These are phyloP conservation scores for Stegostoma tigrinum DNA, from an alignment of 2,113 vertebrate genomes.

Conservation along the genomic window DNA sequence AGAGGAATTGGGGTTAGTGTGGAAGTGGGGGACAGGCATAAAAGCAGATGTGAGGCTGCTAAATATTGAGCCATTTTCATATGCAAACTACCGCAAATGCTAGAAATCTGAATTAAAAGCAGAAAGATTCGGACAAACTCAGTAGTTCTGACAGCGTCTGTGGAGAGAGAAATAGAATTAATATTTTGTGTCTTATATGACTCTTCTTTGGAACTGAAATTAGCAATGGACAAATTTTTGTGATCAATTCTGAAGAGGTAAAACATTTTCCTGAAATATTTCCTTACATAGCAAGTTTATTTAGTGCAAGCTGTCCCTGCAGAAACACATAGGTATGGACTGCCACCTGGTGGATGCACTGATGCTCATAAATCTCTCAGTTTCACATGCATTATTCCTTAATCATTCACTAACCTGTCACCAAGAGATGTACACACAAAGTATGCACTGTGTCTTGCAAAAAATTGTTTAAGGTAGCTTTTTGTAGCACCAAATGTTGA, in stretches of 20 bases:
- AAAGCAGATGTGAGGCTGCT: background rate
- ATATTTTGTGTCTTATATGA: no score
- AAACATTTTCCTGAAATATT: background rate
- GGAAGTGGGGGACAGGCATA: background rate
- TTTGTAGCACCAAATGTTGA: background rate
- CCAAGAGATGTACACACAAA: background rate
- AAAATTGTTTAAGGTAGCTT: background rate
- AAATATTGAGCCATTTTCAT: background rate
- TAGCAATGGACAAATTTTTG: background rate
- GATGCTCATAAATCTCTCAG: background rate
- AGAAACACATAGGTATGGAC: background rate
- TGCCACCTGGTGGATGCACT: conserved; percentile 26
- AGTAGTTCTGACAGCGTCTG: no score
- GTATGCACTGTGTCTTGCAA: background rate
- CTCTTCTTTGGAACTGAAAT: background rate
- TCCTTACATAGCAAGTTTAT: background rate
- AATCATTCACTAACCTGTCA: background rate
- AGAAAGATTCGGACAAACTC: no score
- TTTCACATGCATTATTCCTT: background rate
- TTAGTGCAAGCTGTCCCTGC: background rate
- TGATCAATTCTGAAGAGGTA: background rate
- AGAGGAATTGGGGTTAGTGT: background rate
- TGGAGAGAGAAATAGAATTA: no score
- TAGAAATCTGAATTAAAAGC: no score
- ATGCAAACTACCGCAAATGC: no score